These are phyloP conservation scores for Zophobas morio DNA, from an alignment of 1,140 invertebrate genomes.

Conservation along the genomic window DNA sequence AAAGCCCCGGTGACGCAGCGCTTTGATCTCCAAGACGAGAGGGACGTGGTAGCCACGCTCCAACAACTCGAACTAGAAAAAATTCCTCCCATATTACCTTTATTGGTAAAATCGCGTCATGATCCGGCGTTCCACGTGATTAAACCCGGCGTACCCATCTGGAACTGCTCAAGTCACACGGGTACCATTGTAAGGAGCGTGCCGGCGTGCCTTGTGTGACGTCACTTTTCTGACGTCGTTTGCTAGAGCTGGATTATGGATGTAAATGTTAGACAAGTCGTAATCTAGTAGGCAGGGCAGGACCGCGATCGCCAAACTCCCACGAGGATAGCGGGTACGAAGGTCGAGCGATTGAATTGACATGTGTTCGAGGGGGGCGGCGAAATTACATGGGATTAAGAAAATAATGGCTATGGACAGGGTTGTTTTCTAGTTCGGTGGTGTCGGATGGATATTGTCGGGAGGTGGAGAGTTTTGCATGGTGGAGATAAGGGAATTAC, in stretches of 20 bases:
- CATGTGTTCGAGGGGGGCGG: slow-evolving; percentile 23
- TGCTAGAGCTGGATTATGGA: not conserved
- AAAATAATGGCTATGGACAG: slow-evolving; percentile 14
- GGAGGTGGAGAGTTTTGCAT: too few species aligned
- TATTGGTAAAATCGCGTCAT: slow-evolving; percentile 26
- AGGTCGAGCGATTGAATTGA: slow-evolving; percentile 25
- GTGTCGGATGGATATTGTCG: not conserved
- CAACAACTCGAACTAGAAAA: slow-evolving; percentile 3
- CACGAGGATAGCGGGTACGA: slow-evolving; percentile 24
- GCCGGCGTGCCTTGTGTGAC: slow-evolving; percentile 21
- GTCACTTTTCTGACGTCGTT: slow-evolving; percentile 1
- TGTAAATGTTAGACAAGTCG: not conserved
- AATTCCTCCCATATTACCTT: slow-evolving; percentile 1
- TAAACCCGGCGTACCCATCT: slow-evolving; percentile 19
- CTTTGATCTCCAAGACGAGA: slow-evolving; percentile 28
- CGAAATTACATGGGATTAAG: slow-evolving; percentile 31
- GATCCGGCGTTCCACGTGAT: slow-evolving; percentile 21
- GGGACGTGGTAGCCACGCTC: slow-evolving; percentile 11
- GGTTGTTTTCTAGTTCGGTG: slow-evolving; percentile 29
- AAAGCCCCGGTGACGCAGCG: not conserved
- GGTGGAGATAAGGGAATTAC: too few species aligned
- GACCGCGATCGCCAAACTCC: slow-evolving; percentile 8
- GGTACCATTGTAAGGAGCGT: slow-evolving; percentile 20
- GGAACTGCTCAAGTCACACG: slow-evolving; percentile 32
- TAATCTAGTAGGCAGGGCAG: slow-evolving; percentile 30